Conservation (phyloP, 2,888 invertebrate genomes). For the Cryptus armator region DNA sequence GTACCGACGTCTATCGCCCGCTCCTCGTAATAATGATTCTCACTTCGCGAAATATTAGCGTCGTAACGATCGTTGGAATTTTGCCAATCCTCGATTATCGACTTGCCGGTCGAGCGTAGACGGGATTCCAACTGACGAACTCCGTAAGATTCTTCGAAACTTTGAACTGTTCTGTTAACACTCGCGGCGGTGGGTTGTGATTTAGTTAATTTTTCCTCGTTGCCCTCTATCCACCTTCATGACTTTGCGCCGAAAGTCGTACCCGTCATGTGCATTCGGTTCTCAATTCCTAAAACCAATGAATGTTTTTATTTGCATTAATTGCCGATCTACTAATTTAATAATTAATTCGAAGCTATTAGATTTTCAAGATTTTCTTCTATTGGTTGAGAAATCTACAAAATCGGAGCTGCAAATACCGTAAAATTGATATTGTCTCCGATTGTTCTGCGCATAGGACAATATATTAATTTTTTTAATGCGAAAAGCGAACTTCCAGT, state of each 20-base stretch:
- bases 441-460: background rate
- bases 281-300: slow-evolving; percentile 80
- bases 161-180: slow-evolving; percentile 34
- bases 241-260: slow-evolving; percentile 82
- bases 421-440: background rate
- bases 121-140: slow-evolving; percentile 54
- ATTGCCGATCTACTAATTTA: background rate
- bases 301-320: background rate
- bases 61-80: slow-evolving; percentile 70
- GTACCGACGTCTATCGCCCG: slow-evolving; percentile 78
- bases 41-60: slow-evolving; percentile 69
- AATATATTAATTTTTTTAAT: too few relatives aligned
- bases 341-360: background rate
- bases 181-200: background rate
- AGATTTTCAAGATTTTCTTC: background rate
- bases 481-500: too few relatives aligned
- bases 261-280: slow-evolving; percentile 80
- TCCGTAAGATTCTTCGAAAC: slow-evolving; percentile 51
- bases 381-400: background rate
- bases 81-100: slow-evolving; percentile 81
- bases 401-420: background rate
- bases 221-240: slow-evolving; percentile 84
- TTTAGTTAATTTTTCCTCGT: slow-evolving; percentile 72
- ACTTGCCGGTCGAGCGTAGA: slow-evolving; percentile 66
- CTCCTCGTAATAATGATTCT: slow-evolving; percentile 78